phyloP scores from a whole-genome alignment of 2,888 invertebrate genomes.

The Rhagophthalmus giganteus region DNA sequence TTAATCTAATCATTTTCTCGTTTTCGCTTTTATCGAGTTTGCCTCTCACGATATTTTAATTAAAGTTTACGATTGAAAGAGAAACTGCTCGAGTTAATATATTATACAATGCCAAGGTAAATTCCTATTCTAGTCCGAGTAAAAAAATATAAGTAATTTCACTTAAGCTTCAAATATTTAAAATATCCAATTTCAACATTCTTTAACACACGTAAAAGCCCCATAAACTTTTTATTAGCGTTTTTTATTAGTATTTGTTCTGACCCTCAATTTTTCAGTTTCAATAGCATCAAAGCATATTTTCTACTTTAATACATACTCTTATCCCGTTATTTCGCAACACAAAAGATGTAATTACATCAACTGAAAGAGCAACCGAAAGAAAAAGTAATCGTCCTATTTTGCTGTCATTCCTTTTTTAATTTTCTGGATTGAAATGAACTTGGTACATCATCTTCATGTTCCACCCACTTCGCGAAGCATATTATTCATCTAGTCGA shows the following conservation, averaged over 20 bases:
- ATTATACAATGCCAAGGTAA: no score
- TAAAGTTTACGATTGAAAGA: no score
- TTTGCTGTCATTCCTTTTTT: slow-evolving; percentile 11
- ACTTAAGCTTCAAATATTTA: slow-evolving; percentile 10
- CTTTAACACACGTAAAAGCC: slow-evolving; percentile 8
- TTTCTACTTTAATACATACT: slow-evolving; percentile 16
- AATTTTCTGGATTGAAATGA: slow-evolving; percentile 5
- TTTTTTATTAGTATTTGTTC: slow-evolving; percentile 19
- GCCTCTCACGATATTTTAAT: no score
- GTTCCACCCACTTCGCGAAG: neutral
- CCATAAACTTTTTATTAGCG: slow-evolving; percentile 20
- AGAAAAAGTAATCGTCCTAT: slow-evolving; percentile 8
- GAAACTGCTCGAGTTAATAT: no score
- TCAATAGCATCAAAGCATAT: slow-evolving; percentile 21
- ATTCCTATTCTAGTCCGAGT: no score
- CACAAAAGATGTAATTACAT: slow-evolving; percentile 21
- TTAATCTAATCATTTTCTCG: no score
- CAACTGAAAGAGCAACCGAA: slow-evolving; percentile 10
- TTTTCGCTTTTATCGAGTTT: no score
- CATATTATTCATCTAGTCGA: neutral
- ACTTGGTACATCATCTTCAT: neutral
- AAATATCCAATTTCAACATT: slow-evolving; percentile 7
- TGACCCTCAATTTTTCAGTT: slow-evolving; percentile 20
- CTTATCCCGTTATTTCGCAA: slow-evolving; percentile 7
- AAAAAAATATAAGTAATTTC: no score